A percentile compares a stretch with the other conserved stretches of the same genome.
These are phyloP conservation scores for Octomys mimax DNA, from an alignment of 2,797 vertebrate genomes.

Conservation along the genomic window DNA sequence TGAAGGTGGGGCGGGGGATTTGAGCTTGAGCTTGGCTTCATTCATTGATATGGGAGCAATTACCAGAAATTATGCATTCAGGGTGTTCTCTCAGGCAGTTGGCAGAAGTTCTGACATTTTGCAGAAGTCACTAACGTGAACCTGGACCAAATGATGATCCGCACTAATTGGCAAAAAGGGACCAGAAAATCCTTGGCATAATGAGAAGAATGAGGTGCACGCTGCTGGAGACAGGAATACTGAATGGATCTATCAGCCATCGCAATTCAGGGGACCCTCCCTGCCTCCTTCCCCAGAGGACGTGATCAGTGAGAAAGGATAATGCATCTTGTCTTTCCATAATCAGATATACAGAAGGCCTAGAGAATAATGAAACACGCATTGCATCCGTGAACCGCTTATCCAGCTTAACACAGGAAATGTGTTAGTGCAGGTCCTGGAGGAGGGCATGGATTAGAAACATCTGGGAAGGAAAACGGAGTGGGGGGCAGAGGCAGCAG, in stretches of 20 bases:
- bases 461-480: fast-evolving
- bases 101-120: conserved; percentile 57
- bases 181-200: conserved; percentile 34
- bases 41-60: neutral
- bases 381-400: neutral
- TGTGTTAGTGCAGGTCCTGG: fast-evolving
- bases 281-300: neutral
- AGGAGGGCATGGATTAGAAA: neutral
- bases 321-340: neutral
- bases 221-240: neutral
- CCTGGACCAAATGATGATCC: conserved; percentile 44
- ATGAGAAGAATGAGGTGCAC: neutral
- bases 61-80: neutral
- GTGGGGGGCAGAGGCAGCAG: fast-evolving
- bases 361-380: neutral
- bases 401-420: neutral
- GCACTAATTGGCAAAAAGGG: conserved; percentile 61
- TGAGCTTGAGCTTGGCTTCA: fast-evolving
- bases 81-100: neutral
- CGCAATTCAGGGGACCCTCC: neutral
- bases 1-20: neutral
- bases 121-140: conserved; percentile 24
- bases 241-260: neutral
- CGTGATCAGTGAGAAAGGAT: neutral
- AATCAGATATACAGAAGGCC: neutral